Conservation (phyloP, 2,888 invertebrate species). For the Griposia aprilina region DNA sequence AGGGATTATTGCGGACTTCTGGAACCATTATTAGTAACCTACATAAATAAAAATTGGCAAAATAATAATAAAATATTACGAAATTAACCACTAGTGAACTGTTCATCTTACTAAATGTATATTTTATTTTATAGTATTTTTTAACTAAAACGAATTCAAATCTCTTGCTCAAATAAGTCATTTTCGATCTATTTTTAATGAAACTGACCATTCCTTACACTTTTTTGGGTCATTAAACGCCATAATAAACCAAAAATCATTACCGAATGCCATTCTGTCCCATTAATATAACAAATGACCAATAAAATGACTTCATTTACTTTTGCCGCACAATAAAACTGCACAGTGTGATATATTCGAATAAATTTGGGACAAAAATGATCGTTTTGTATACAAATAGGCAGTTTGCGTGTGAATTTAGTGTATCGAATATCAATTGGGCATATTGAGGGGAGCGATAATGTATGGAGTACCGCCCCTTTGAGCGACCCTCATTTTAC, state of each 20-base stretch:
- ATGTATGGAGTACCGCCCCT: conserved; percentile 76
- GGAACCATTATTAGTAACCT: not conserved
- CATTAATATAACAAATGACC: conserved; percentile 65
- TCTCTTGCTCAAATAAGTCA: not conserved
- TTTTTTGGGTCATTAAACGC: conserved; percentile 45
- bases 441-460: conserved; percentile 75
- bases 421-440: conserved; percentile 89
- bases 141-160: not conserved
- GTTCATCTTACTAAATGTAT: not conserved
- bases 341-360: conserved; percentile 70
- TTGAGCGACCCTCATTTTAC: conserved; percentile 54
- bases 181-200: not conserved
- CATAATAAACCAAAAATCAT: conserved; percentile 56
- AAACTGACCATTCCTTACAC: not conserved
- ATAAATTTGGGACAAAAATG: conserved; percentile 79
- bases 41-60: not conserved
- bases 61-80: not conserved
- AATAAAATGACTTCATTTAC: conserved; percentile 80
- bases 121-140: not conserved
- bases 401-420: conserved; percentile 86
- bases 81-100: not conserved
- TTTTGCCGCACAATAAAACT: conserved; percentile 81
- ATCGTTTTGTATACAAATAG: conserved; percentile 85
- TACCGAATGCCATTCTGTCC: conserved; percentile 53
- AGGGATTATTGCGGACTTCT: not conserved